phyloP scores from a whole-genome alignment of 2,888 invertebrate genomes.

The Unio delphinus region DNA sequence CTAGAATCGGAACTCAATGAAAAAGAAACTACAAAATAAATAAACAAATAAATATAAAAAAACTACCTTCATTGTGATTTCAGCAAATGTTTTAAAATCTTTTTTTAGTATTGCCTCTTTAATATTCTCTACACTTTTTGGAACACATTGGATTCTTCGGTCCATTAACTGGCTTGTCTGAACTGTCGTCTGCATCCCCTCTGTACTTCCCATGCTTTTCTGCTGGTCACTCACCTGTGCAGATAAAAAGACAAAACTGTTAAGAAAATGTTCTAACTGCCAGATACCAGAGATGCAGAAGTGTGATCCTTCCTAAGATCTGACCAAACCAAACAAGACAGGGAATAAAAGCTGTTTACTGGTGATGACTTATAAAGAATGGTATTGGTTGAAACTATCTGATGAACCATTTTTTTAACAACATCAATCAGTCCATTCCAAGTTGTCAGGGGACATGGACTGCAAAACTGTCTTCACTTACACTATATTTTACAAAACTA shows the following conservation, averaged over 20 bases:
- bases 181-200: slow-evolving; percentile 88
- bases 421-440: no score
- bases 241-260: not conserved
- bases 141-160: slow-evolving; percentile 83
- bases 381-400: no score
- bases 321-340: no score
- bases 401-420: no score
- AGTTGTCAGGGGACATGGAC: no score
- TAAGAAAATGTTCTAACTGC: not conserved
- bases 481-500: no score
- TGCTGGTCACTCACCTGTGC: slow-evolving; percentile 76
- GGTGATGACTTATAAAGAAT: no score
- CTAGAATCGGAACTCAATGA: no score
- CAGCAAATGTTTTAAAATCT: slow-evolving; percentile 89
- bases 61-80: slow-evolving; percentile 86
- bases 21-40: not conserved
- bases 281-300: no score
- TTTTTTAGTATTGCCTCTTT: slow-evolving; percentile 78
- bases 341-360: no score
- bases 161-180: slow-evolving; percentile 87
- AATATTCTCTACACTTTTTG: slow-evolving; percentile 79
- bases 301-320: no score
- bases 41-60: not conserved
- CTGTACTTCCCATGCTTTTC: slow-evolving; percentile 89
- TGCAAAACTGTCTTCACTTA: no score